Conservation (phyloP, 2,888 invertebrate genomes). For the Dorcus hopei region DNA sequence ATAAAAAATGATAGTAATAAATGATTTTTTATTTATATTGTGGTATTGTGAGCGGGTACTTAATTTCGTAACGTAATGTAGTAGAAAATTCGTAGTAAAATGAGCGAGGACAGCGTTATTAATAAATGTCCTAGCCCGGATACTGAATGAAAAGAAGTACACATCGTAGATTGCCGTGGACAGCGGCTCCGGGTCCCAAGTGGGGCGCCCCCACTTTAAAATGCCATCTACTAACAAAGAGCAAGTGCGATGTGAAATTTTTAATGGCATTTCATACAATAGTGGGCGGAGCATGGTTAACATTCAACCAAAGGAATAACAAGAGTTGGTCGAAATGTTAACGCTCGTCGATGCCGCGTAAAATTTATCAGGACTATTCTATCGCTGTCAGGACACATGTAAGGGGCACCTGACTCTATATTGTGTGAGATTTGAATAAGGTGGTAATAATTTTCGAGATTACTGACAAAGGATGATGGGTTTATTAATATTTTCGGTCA, state of each 20-base stretch:
- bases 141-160: constrained; percentile 27
- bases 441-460: constrained; percentile 19
- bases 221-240: constrained; percentile 38
- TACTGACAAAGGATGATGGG: constrained; percentile 12
- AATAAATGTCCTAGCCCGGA: constrained; percentile 18
- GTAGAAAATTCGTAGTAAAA: background rate
- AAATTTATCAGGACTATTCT: constrained; percentile 17
- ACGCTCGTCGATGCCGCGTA: constrained; percentile 9
- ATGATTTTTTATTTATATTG: no score
- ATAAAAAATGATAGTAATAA: no score
- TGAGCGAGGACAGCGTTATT: constrained; percentile 8
- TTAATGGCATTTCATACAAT: constrained; percentile 43
- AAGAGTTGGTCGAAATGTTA: constrained; percentile 8
- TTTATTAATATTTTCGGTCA: constrained; percentile 21
- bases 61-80: no score
- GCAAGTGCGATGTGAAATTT: constrained; percentile 41
- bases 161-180: constrained; percentile 24
- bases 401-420: constrained; percentile 24
- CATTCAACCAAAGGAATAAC: constrained; percentile 25
- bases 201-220: constrained; percentile 32
- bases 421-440: constrained; percentile 16
- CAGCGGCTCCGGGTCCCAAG: constrained; percentile 26
- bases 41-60: no score
- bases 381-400: constrained; percentile 24
- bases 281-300: constrained; percentile 31